A percentile compares a stretch with the other conserved stretches of the same genome.
Conservation (phyloP, 2,888 invertebrate species). For the Tanytarsus gracilentus region DNA sequence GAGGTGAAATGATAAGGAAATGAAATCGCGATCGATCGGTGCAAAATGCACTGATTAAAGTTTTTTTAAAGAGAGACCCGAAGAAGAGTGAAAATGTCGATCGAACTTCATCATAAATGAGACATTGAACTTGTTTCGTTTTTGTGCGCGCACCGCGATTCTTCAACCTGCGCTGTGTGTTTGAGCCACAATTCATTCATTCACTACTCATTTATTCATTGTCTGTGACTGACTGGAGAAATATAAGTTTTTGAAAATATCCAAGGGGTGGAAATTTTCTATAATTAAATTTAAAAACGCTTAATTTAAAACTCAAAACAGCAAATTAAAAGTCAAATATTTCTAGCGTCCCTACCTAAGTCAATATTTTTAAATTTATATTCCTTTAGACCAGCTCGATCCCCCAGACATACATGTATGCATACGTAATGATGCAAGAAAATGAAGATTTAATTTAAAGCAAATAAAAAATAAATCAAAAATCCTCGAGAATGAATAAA, state of each 20-base stretch:
- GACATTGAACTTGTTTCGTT: conserved; percentile 8
- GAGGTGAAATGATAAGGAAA: conserved; percentile 27
- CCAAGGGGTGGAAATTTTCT: no score
- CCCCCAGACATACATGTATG: conserved; percentile 8
- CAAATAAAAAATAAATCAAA: conserved; percentile 29
- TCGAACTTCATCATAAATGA: conserved; percentile 7
- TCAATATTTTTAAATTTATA: no score
- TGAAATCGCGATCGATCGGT: conserved; percentile 4
- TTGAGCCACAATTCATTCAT: no score
- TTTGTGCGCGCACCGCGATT: not conserved
- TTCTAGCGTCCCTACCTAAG: no score
- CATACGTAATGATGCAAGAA: conserved; percentile 18
- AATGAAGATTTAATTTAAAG: conserved; percentile 28
- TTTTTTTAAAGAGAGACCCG: not conserved
- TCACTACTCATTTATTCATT: no score
- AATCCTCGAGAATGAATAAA: not conserved
- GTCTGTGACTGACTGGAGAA: no score
- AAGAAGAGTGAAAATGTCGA: not conserved
- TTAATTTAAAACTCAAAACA: no score
- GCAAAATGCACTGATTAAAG: not conserved
- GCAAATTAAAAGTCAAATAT: no score
- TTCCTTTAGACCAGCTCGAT: no score
- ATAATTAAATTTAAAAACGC: no score
- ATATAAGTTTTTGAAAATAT: no score
- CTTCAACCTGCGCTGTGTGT: conserved; percentile 4